These are phyloP conservation scores for Engystomops pustulosus DNA, from an alignment of 2,113 vertebrate species.

Conservation along the genomic window DNA sequence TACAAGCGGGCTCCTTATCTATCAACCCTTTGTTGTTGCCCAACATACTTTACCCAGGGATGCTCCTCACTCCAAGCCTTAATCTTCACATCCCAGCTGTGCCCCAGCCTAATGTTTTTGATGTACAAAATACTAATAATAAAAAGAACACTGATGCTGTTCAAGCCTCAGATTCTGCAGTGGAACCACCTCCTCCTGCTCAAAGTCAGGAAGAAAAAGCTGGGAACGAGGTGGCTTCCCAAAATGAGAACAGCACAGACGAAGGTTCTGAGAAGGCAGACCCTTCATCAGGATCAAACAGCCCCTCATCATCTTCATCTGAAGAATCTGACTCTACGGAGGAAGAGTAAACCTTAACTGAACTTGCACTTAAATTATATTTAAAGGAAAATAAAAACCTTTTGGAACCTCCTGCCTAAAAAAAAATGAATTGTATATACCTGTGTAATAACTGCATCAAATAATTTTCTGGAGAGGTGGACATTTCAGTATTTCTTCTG, in stretches of 20 bases:
- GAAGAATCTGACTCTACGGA: slow-evolving; percentile 91
- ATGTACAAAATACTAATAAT: slow-evolving; percentile 84
- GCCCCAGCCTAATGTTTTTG: slow-evolving; percentile 78
- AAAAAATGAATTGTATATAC: slow-evolving; percentile 92
- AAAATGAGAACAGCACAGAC: slow-evolving; percentile 89
- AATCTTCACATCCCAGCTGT: slow-evolving; percentile 92
- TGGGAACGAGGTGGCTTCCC: slow-evolving; percentile 78
- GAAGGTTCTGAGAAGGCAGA: slow-evolving; percentile 93
- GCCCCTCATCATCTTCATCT: slow-evolving; percentile 80
- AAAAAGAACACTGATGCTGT: slow-evolving; percentile 76
- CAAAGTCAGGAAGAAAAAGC: slow-evolving; percentile 72
- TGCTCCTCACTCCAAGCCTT: slow-evolving; percentile 99
- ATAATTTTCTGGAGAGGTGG: slow-evolving; percentile 85
- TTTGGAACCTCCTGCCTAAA: slow-evolving; percentile 81
- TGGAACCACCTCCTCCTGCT: not conserved
- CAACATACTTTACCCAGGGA: slow-evolving; percentile 99
- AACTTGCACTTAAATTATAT: slow-evolving; percentile 90
- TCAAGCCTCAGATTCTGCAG: slow-evolving; percentile 71
- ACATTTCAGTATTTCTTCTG: slow-evolving; percentile 95
- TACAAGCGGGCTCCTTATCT: slow-evolving; percentile 83
- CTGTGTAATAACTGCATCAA: slow-evolving; percentile 91
- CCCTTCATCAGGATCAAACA: slow-evolving; percentile 89
- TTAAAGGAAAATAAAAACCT: slow-evolving; percentile 75
- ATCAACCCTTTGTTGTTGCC: slow-evolving; percentile 96
- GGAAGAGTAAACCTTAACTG: slow-evolving; percentile 86